phyloP scores from a whole-genome alignment of 2,888 invertebrate genomes.

The Cryptocephalus moraei region DNA sequence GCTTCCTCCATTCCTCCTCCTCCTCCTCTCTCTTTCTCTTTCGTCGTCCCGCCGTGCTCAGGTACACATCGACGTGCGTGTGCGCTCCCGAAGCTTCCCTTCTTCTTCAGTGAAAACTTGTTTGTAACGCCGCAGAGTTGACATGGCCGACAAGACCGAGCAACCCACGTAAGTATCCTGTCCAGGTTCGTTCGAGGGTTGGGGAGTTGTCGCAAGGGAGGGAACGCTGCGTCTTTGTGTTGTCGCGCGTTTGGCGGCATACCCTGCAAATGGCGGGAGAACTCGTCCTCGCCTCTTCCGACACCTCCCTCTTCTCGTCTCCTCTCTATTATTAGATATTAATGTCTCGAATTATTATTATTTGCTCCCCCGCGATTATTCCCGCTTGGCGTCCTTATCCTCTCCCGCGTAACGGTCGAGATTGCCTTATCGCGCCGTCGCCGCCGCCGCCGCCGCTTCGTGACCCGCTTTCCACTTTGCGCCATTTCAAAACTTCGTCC shows the following conservation, averaged over 20 bases:
- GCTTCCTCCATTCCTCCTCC: slow-evolving; percentile 8
- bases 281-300: not conserved
- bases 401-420: not conserved
- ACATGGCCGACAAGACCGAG: slow-evolving; percentile 51
- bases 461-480: no score
- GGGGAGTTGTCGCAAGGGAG: slow-evolving; percentile 6
- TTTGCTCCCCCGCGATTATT: no score
- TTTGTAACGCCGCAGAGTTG: slow-evolving; percentile 13
- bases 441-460: not conserved
- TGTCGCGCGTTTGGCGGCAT: slow-evolving; percentile 3
- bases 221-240: no score
- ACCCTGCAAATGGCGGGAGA: slow-evolving; percentile 1
- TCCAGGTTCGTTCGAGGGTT: slow-evolving; percentile 3
- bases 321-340: not conserved
- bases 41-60: slow-evolving; percentile 15
- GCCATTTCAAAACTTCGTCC: no score
- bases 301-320: not conserved
- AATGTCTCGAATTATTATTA: no score
- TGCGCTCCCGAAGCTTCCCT: slow-evolving; percentile 20
- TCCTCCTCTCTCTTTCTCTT: slow-evolving; percentile 6
- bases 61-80: slow-evolving; percentile 17
- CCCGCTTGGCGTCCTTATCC: not conserved
- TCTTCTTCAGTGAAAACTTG: slow-evolving; percentile 11
- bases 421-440: not conserved
- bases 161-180: slow-evolving; percentile 54